phyloP scores from a whole-genome alignment of 2,888 invertebrate genomes.

The Eupithecia pulchellata region DNA sequence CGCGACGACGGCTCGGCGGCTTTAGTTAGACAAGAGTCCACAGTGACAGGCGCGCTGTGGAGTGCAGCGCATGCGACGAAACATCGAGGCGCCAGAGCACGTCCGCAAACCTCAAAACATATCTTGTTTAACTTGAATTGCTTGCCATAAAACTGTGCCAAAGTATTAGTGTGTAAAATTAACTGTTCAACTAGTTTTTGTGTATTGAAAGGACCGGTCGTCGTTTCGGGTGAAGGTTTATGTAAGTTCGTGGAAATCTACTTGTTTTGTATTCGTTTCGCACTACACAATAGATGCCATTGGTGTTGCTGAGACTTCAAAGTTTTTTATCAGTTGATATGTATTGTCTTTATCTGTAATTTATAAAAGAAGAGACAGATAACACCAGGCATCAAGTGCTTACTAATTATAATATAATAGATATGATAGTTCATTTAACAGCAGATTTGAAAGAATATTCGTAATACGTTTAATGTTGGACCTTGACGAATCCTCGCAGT shows the following conservation, averaged over 20 bases:
- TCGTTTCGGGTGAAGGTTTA: conserved; percentile 55
- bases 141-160: conserved; percentile 58
- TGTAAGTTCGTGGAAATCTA: conserved; percentile 70
- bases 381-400: not conserved
- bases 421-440: not conserved
- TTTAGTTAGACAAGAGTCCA: conserved; percentile 17
- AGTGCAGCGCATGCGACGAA: conserved; percentile 75
- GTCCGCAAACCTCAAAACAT: conserved; percentile 33
- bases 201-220: conserved; percentile 60
- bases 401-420: not conserved
- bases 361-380: conserved; percentile 27
- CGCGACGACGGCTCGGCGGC: not conserved
- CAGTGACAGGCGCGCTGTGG: conserved; percentile 75
- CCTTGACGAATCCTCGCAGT: conserved; percentile 7
- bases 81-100: conserved; percentile 47
- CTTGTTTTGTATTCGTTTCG: conserved; percentile 48
- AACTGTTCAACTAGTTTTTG: conserved; percentile 53
- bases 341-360: conserved; percentile 45
- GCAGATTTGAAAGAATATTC: not conserved
- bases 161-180: conserved; percentile 60
- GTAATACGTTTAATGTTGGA: not conserved
- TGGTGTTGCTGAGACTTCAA: conserved; percentile 31
- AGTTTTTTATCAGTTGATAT: conserved; percentile 36
- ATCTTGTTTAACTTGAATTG: conserved; percentile 46
- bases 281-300: conserved; percentile 31